A percentile compares a stretch with the other conserved stretches of the same genome.
These are phyloP conservation scores for Pentalonia nigronervosa DNA, from an alignment of 1,140 invertebrate species.

Conservation along the genomic window DNA sequence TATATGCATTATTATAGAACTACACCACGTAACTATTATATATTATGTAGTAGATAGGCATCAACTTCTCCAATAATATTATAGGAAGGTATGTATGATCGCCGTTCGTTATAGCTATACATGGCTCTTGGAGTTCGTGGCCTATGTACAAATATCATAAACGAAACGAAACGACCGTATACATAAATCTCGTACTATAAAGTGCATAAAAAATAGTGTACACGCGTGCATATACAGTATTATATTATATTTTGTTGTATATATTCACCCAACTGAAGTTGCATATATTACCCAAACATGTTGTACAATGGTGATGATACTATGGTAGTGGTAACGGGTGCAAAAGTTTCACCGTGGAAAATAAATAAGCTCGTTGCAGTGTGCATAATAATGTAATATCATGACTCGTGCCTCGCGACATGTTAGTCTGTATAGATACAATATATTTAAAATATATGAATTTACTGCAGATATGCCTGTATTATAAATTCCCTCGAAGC, in stretches of 20 bases:
- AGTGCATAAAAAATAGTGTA: neutral
- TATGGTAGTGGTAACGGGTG: neutral
- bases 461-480: no score
- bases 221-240: neutral
- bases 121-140: neutral
- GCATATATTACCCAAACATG: neutral
- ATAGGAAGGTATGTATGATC: neutral
- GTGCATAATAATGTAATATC: no score
- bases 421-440: neutral
- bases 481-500: neutral
- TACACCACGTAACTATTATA: neutral
- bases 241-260: neutral
- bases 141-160: neutral
- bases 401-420: neutral
- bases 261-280: neutral
- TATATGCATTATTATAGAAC: neutral
- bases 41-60: neutral
- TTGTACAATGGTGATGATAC: neutral
- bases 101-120: neutral
- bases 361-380: neutral
- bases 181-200: neutral
- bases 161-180: neutral
- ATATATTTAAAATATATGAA: no score
- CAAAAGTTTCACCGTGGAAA: neutral
- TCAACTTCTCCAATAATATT: neutral